Base-by-base conservation (phyloP, 2,888 invertebrate genomes). In the Lepidocyrtoides sp. region DNA sequence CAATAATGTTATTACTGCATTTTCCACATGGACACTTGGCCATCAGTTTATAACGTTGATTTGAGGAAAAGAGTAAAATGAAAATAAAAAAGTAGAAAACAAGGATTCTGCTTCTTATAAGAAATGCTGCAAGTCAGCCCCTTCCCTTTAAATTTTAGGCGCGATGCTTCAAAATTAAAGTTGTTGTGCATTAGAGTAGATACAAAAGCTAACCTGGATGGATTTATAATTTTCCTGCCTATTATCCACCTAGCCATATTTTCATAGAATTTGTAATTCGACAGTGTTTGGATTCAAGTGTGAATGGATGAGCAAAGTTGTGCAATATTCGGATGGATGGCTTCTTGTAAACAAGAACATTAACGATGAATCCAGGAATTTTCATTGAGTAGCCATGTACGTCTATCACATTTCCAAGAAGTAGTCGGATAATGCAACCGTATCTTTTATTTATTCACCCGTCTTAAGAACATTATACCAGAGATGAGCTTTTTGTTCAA, bases 1-100 rank as follows among this genome's bases (percentile, higher is more conserved):
- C 88, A 81, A 88, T 81, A 88, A 88, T 88, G 69, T 79, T 81
- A 88, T 88, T 81, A 69, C 88, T 69, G 69, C 81, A 88, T 88
- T 41, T 69, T 79, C 79, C 66, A 66, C 63, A 63, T 41, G 87
- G 87, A 66, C 88, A 63, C 77, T 8, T 3, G 41, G 41, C 41
- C 63, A 63, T 41, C 2, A 4, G 23, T 60, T 66, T 66, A 3
- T n/a, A 14, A 66, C 14, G 32, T 32, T 66, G 1, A n/a, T n/a
- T n/a, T n/a, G n/a, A n/a, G n/a, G n/a, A n/a, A n/a, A n/a, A n/a
- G n/a, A n/a, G n/a, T n/a, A n/a, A n/a, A n/a, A n/a, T n/a, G n/a
- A n/a, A n/a, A n/a, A n/a, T n/a, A n/a, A n/a, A n/a, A n/a, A n/a
- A n/a, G n/a, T n/a, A n/a, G n/a, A n/a, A n/a, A n/a, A n/a, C n/a